These are phyloP conservation scores for Dissostichus mawsoni DNA, from an alignment of 2,113 vertebrate genomes.

Conservation along the genomic window DNA sequence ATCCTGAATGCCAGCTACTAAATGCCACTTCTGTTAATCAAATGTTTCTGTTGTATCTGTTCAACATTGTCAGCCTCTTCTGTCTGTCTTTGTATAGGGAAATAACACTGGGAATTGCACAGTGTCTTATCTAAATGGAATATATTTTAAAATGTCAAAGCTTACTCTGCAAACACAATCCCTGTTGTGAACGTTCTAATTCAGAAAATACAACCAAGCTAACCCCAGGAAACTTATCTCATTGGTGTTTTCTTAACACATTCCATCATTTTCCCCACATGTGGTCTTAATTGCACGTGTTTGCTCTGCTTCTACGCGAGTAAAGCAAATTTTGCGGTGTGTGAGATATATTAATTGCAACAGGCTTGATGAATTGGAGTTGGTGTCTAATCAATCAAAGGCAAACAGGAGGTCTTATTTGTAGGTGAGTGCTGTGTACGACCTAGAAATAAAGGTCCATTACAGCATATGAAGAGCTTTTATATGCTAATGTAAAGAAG, in stretches of 20 bases:
- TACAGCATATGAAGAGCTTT: conserved; percentile 2
- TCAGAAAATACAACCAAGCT: background rate
- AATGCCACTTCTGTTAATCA: conserved; percentile 52
- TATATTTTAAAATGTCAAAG: conserved; percentile 16
- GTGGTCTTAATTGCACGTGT: conserved; percentile 17
- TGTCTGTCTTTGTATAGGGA: conserved; percentile 6
- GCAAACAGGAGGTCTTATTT: conserved; percentile 26
- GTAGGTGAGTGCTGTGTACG: conserved; percentile 12
- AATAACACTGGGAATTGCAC: conserved; percentile 25
- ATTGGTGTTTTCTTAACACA: conserved; percentile 18
- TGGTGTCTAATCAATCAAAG: conserved; percentile 45
- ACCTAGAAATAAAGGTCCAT: conserved; percentile 42
- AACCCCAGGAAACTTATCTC: background rate
- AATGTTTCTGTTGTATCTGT: conserved; percentile 9
- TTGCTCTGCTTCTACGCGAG: conserved; percentile 5
- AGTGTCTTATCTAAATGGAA: conserved; percentile 30
- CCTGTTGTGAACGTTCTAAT: conserved; percentile 6
- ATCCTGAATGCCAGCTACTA: conserved; percentile 51
- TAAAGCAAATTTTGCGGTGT: conserved; percentile 16
- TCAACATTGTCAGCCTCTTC: conserved; percentile 18
- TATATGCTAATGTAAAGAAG: conserved; percentile 27
- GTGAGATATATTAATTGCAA: conserved; percentile 34
- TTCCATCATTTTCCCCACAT: background rate
- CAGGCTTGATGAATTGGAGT: conserved; percentile 52
- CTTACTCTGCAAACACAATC: conserved; percentile 8